Base-by-base conservation (phyloP, 1,140 invertebrate species). In the Apocrypta bakeri region DNA sequence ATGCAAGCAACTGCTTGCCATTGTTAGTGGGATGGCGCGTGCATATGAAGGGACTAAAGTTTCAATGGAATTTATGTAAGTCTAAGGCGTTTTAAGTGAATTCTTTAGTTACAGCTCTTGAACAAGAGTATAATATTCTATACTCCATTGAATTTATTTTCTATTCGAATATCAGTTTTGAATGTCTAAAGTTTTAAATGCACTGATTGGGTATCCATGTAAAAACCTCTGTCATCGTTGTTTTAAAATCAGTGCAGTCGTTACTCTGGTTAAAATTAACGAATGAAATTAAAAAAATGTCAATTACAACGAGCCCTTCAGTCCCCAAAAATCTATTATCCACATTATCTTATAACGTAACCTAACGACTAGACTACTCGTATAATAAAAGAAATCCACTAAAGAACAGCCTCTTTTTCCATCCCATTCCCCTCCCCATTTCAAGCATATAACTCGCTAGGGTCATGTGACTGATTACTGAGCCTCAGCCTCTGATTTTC, bases 401-500 rank as follows among this genome's bases (percentile, higher is more conserved):
- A 56, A 29, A 24, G n/a, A 12, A 24, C 2, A 25, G 63, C 1
- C n/a, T 21, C n/a, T n/a, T 33, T 78, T 42, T 42, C 33, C 8
- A 56, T 48, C 17, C 48, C 48, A n/a, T 17, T n/a, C 21, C 48
- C 27, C 40, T n/a, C 21, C 48, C 27, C 40, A 40, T 78, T 68
- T 78, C 21, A 37, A n/a, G 37, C 37, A 9, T 11, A 24, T 37
- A 14, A 56, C 48, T 17, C 17, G 48, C 48, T 21, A n/a, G 48
- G n/a, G 48, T 21, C 48, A 21, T 1, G 56, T 66, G 61, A 66
- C 72, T 68, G 63, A 75, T 75, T 75, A 66, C n/a, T 48, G 12
- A 21, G 63, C 21, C 12, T 0, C 31, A 29, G 40, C n/a, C n/a
- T n/a, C n/a, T 77, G 73, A 77, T 82, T 82, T 77, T 82, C 64